Evolutionary conservation across 2,797 vertebrate species (phyloP), one percentile per base, ranked within the genome.

Genomic region (Rhynchotus rufescens): DNA sequence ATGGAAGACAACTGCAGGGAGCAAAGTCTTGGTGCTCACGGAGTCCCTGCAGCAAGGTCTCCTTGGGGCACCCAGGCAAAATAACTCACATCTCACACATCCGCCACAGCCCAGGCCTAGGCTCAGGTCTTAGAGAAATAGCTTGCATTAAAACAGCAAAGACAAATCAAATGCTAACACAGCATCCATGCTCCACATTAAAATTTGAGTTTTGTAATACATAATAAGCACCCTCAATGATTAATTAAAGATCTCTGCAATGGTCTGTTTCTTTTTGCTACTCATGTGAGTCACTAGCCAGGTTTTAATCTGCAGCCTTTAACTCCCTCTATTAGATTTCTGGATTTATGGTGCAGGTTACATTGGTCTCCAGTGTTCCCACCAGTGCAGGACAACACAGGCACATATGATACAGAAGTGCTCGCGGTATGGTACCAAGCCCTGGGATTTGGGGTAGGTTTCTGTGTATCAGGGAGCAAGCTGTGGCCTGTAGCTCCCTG

Each of bases 381-480:
- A 44, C 5, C 64, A 32, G 36, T 2, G 3, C 25, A 51, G 47
- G 36, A 72, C 0, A 3, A n/a, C 36, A 14, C 21, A 61, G 36
- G 23, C 10, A 6, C 23, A 16, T 16, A 8, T 8, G 16, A 15
- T 47, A n/a, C 9, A 42, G 4, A 22, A 2, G 12, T 28, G 26
- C 22, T 59, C 52, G 10, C 32, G 56, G 7, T 47, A 38, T 5
- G 4, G 16, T 45, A 40, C 28, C 28, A 11, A 54, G 45, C 25
- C 28, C 36, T 44, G n/a, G 26, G 12, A 44, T 45, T 61, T 3
- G 2, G 38, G 32, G 26, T 49, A 10, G 25, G 8, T 8, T 49
- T 74, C 10, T 20, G 25, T 22, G 0, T 5, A 23, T 26, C n/a
- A 4, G 0, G 12, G 45, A 68, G 26, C 3, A 36, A 66, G 20